These are phyloP conservation scores for Calidris pugnax DNA, from an alignment of 2,113 vertebrate species.

Conservation along the genomic window DNA sequence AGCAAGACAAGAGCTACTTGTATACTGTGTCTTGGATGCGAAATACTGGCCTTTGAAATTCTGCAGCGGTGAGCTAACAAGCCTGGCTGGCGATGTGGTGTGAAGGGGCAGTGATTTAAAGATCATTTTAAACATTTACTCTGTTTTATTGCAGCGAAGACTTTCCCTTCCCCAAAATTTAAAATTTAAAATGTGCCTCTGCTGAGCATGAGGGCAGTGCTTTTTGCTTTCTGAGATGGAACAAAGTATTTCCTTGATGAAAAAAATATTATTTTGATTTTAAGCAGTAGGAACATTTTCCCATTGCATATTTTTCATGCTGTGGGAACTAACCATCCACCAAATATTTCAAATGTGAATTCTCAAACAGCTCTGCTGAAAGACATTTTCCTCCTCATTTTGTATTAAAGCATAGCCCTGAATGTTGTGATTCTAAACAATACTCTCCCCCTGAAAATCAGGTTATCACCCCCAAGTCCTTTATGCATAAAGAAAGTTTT, in stretches of 20 bases:
- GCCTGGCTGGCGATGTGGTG: neutral
- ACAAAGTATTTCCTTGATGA: constrained; percentile 38
- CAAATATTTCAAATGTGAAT: constrained; percentile 32
- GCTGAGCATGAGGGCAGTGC: constrained; percentile 12
- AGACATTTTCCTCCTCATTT: constrained; percentile 11
- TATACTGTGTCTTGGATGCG: neutral
- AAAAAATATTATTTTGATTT: constrained; percentile 59
- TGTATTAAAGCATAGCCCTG: neutral
- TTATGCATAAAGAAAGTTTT: neutral
- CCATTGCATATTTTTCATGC: constrained; percentile 34
- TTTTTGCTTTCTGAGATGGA: constrained; percentile 50
- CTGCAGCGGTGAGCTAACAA: neutral
- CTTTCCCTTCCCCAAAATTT: constrained; percentile 27
- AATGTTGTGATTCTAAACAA: neutral
- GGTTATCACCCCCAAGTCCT: neutral
- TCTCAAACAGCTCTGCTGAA: constrained; percentile 14
- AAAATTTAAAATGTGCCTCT: constrained; percentile 34
- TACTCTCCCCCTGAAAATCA: neutral
- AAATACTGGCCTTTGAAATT: neutral
- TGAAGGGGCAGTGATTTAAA: constrained; percentile 51
- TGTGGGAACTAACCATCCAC: constrained; percentile 19
- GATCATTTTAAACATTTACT: constrained; percentile 44
- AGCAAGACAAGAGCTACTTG: neutral
- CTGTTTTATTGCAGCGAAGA: constrained; percentile 6
- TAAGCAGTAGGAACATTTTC: constrained; percentile 42